Evolutionary conservation across 2,797 vertebrate genomes (phyloP).

Genomic region (Artibeus jamaicensis): DNA sequence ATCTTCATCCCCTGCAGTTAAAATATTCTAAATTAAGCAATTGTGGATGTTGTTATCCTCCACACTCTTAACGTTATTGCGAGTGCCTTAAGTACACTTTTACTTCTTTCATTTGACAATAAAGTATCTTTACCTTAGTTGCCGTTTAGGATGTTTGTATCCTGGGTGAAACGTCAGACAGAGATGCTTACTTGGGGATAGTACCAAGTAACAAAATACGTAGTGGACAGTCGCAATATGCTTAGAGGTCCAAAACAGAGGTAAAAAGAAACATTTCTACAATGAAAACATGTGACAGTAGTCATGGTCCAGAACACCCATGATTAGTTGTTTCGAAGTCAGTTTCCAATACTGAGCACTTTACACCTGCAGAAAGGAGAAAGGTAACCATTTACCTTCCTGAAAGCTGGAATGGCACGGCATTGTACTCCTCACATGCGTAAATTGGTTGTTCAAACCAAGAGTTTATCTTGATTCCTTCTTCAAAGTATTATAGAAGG

Average conservation of each 20-base stretch:
- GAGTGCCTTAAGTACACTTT: background rate
- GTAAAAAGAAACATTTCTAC: background rate
- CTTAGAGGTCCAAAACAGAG: background rate
- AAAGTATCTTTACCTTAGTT: background rate
- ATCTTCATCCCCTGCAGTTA: background rate
- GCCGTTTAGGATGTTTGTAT: background rate
- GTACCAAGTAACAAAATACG: background rate
- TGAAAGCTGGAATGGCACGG: background rate
- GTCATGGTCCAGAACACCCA: background rate
- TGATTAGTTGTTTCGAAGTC: background rate
- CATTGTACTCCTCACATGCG: background rate
- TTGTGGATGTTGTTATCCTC: background rate
- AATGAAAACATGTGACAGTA: background rate
- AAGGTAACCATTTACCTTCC: background rate
- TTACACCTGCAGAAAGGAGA: background rate
- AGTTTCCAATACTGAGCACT: background rate
- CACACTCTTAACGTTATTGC: background rate
- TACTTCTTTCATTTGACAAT: background rate
- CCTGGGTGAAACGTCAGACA: background rate
- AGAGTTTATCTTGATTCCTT: background rate
- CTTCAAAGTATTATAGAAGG: background rate
- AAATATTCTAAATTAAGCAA: background rate
- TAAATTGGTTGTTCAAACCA: background rate
- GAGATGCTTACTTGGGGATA: background rate
- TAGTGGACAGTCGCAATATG: background rate